These are phyloP conservation scores for Sebastes hopkinsi DNA, from an alignment of 2,797 vertebrate species.

Conservation along the genomic window DNA sequence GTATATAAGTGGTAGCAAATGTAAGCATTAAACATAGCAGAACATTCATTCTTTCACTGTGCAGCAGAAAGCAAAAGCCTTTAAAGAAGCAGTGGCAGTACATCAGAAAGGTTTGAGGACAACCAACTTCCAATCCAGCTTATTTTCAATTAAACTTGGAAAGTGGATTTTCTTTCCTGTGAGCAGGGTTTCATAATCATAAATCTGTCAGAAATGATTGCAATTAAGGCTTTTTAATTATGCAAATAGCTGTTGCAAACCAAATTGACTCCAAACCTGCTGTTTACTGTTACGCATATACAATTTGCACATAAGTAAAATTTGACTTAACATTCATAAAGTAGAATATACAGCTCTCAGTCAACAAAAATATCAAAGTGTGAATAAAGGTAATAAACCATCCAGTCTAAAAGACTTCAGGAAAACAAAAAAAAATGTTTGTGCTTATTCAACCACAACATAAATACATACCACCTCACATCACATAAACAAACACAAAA, in stretches of 20 bases:
- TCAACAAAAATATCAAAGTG: conserved; percentile 26
- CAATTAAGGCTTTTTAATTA: conserved; percentile 20
- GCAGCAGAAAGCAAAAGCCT: conserved; percentile 46
- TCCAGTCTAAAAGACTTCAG: neutral
- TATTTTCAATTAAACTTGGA: neutral
- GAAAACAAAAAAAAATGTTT: conserved; percentile 13
- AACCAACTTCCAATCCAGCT: neutral
- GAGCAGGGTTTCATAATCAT: neutral
- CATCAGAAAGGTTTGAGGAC: conserved; percentile 25
- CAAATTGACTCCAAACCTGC: conserved; percentile 42
- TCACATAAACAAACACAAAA: conserved; percentile 47
- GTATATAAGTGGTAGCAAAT: conserved; percentile 26
- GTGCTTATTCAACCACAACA: conserved; percentile 42
- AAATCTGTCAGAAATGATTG: neutral
- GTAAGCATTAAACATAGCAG: conserved; percentile 35
- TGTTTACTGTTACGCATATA: conserved; percentile 1
- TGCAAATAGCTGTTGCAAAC: conserved; percentile 4
- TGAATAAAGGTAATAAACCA: conserved; percentile 27
- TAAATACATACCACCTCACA: conserved; percentile 33
- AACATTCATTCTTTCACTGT: conserved; percentile 53
- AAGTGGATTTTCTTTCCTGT: neutral
- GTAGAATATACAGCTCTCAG: conserved; percentile 35
- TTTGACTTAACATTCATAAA: conserved; percentile 39
- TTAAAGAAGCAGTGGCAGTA: conserved; percentile 29
- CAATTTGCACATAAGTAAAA: conserved; percentile 21